Conservation (phyloP, 1,140 invertebrate species). For the Drosophila simulans region DNA sequence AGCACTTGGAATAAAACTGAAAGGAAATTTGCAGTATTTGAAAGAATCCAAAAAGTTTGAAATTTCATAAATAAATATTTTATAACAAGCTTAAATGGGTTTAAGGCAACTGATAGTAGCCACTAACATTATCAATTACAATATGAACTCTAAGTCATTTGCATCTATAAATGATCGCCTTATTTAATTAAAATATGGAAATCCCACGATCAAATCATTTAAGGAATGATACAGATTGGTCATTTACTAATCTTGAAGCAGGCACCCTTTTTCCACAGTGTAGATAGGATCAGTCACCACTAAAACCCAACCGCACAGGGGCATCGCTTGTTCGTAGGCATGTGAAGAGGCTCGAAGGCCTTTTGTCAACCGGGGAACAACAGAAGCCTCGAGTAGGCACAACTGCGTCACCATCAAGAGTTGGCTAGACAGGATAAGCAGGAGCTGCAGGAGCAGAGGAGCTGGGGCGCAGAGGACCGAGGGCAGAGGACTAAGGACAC, state of each 20-base stretch:
- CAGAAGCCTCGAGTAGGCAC: slow-evolving; percentile 44
- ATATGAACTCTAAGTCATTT: too few relatives aligned
- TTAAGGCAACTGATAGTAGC: too few relatives aligned
- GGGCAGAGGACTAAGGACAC: slow-evolving; percentile 5
- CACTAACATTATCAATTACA: too few relatives aligned
- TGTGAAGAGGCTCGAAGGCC: slow-evolving; percentile 26
- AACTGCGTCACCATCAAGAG: slow-evolving; percentile 38
- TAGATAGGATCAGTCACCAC: slow-evolving; percentile 39
- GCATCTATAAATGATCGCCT: too few relatives aligned
- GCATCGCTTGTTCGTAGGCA: slow-evolving; percentile 6
- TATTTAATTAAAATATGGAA: too few relatives aligned
- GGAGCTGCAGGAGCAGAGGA: slow-evolving; percentile 10
- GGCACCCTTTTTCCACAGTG: slow-evolving; percentile 7
- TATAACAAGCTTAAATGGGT: too few relatives aligned
- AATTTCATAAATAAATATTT: too few relatives aligned
- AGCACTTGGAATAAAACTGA: not conserved
- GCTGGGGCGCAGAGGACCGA: not conserved
- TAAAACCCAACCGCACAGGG: slow-evolving; percentile 31
- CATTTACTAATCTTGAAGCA: not conserved
- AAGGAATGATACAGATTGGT: not conserved
- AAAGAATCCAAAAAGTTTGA: too few relatives aligned
- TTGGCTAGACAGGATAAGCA: slow-evolving; percentile 39
- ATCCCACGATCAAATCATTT: too few relatives aligned
- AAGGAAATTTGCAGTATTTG: too few relatives aligned
- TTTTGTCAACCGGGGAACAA: slow-evolving; percentile 40